These are phyloP conservation scores for Tachysurus fulvidraco DNA, from an alignment of 2,113 vertebrate species.

Conservation along the genomic window DNA sequence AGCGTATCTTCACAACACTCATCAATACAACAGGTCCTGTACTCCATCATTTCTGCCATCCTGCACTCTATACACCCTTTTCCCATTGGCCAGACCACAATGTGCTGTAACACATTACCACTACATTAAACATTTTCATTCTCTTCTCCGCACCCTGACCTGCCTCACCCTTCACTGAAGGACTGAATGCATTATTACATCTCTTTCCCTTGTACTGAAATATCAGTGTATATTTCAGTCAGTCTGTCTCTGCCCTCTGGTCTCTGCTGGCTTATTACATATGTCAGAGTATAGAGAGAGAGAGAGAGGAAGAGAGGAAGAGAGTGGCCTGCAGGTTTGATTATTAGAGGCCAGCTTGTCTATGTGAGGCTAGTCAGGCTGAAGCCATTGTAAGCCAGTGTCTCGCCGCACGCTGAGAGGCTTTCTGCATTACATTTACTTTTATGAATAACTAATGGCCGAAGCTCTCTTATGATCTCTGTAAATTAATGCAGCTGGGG, in stretches of 20 bases:
- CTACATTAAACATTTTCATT: constrained; percentile 27
- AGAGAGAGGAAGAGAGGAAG: not conserved
- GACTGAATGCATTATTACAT: constrained; percentile 25
- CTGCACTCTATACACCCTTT: not conserved
- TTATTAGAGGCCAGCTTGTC: constrained; percentile 34
- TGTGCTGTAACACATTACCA: not conserved
- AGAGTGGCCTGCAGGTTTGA: constrained; percentile 25
- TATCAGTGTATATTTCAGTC: constrained; percentile 38
- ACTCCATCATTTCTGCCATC: not conserved
- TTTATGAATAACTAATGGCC: constrained; percentile 45
- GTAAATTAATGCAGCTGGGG: constrained; percentile 20
- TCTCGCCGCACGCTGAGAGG: constrained; percentile 22
- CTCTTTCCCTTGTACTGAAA: constrained; percentile 29
- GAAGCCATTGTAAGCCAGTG: constrained; percentile 12
- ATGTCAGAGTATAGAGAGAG: constrained; percentile 30
- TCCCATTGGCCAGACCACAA: not conserved
- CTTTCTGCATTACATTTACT: constrained; percentile 43
- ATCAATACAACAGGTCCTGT: not conserved
- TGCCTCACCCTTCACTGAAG: constrained; percentile 3
- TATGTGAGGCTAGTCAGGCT: constrained; percentile 34
- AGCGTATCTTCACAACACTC: not conserved
- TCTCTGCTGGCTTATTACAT: constrained; percentile 34
- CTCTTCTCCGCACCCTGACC: not conserved
- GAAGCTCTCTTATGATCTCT: constrained; percentile 4
- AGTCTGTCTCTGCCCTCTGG: constrained; percentile 37